Conservation (phyloP, 2,888 invertebrate species). For the Ligdia adustata region DNA sequence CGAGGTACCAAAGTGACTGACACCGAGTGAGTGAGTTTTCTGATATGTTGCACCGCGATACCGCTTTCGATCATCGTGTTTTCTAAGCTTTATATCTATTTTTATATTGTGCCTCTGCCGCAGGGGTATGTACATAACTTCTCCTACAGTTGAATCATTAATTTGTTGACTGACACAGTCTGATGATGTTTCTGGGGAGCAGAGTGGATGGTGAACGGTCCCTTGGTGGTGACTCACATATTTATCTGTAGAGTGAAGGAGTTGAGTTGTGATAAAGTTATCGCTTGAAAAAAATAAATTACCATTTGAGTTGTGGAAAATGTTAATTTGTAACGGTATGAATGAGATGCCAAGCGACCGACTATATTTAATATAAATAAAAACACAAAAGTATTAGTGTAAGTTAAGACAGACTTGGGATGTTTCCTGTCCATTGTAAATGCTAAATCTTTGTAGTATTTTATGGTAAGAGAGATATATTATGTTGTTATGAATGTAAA, state of each 20-base stretch:
- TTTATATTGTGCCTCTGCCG: constrained; percentile 60
- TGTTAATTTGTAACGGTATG: constrained; percentile 4
- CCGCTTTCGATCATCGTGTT: constrained; percentile 60
- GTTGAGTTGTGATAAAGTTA: constrained; percentile 31
- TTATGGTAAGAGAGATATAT: constrained; percentile 41
- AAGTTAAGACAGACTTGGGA: constrained; percentile 40
- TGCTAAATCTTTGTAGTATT: constrained; percentile 41
- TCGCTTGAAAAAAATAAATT: constrained; percentile 16
- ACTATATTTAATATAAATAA: constrained; percentile 24
- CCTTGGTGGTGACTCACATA: constrained; percentile 24
- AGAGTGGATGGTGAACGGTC: constrained; percentile 31
- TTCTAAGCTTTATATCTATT: constrained; percentile 74
- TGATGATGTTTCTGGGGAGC: constrained; percentile 50
- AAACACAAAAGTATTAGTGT: constrained; percentile 37
- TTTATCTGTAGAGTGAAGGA: constrained; percentile 23
- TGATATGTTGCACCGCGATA: constrained; percentile 51
- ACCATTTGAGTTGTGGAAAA: constrained; percentile 10
- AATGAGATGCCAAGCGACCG: constrained; percentile 34
- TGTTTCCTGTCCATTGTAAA: constrained; percentile 44
- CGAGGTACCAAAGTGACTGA: constrained; percentile 68
- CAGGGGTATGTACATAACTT: constrained; percentile 66
- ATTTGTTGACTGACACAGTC: constrained; percentile 45
- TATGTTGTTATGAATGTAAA: constrained; percentile 38
- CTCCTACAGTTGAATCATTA: constrained; percentile 59
- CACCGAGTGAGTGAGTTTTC: constrained; percentile 56